A percentile compares a stretch with the other conserved stretches of the same genome.
Conservation (phyloP, 2,888 invertebrate genomes). For the Aporophyla lueneburgensis region DNA sequence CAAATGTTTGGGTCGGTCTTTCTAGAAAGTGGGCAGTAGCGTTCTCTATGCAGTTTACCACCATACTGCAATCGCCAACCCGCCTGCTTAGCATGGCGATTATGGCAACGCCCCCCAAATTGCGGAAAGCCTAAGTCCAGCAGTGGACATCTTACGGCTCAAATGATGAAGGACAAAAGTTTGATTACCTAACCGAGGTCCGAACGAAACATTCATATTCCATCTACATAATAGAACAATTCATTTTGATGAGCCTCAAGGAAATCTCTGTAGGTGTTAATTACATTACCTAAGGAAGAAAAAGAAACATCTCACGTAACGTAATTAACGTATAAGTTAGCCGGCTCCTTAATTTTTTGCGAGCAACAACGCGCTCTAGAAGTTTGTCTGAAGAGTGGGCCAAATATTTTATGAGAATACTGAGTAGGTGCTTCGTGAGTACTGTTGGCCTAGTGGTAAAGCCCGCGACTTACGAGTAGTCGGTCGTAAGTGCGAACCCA, state of each 20-base stretch:
- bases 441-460: no score
- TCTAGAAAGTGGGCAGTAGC: no score
- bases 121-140: no score
- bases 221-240: constrained; percentile 24
- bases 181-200: not conserved
- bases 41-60: no score
- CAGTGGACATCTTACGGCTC: no score
- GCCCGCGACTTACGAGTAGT: no score
- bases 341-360: constrained; percentile 22
- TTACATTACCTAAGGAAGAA: constrained; percentile 45
- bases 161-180: not conserved
- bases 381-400: constrained; percentile 21
- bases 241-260: constrained; percentile 20
- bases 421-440: constrained; percentile 7
- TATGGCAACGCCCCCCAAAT: no score
- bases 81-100: no score
- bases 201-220: not conserved
- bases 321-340: constrained; percentile 51
- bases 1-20: not conserved
- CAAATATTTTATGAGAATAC: constrained; percentile 25
- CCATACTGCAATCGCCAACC: no score
- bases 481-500: no score
- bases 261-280: constrained; percentile 41
- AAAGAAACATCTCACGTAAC: constrained; percentile 31
- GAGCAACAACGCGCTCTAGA: constrained; percentile 4